A percentile compares a stretch with the other conserved stretches of the same genome.
phyloP scores from a whole-genome alignment of 2,797 vertebrate genomes.

The Choloepus didactylus region DNA sequence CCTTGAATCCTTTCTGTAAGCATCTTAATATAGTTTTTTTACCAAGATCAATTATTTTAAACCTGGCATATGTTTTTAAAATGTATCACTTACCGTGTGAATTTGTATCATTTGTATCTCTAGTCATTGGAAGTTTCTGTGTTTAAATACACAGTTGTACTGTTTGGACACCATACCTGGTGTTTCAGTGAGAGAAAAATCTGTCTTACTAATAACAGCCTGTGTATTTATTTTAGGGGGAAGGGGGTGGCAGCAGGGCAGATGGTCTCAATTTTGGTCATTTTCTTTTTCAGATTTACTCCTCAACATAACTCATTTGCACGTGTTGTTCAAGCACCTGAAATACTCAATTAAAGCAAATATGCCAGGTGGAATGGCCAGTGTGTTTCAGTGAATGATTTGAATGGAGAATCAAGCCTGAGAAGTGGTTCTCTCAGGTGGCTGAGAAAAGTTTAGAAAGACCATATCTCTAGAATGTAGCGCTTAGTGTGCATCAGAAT shows the following conservation, averaged over 20 bases:
- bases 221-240: constrained; percentile 27
- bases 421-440: neutral
- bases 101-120: constrained; percentile 65
- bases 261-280: constrained; percentile 67
- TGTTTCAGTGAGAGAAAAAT: neutral
- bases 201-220: constrained; percentile 50
- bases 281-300: constrained; percentile 66
- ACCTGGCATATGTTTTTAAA: constrained; percentile 68
- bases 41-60: constrained; percentile 79
- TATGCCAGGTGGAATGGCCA: neutral
- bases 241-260: constrained; percentile 2
- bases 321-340: constrained; percentile 61
- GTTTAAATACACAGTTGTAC: constrained; percentile 68
- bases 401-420: neutral
- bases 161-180: constrained; percentile 9
- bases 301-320: constrained; percentile 38
- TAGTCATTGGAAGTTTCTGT: constrained; percentile 29
- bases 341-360: constrained; percentile 4
- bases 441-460: neutral
- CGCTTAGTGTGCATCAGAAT: too few species aligned
- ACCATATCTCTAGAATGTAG: neutral
- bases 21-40: constrained; percentile 70
- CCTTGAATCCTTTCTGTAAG: constrained; percentile 64
- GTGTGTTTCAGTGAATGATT: neutral
- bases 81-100: constrained; percentile 50